Percentiles rank a stretch among this genome's conserved stretches.
phyloP scores from a whole-genome alignment of 2,113 vertebrate species.

The Pao palembangensis region DNA sequence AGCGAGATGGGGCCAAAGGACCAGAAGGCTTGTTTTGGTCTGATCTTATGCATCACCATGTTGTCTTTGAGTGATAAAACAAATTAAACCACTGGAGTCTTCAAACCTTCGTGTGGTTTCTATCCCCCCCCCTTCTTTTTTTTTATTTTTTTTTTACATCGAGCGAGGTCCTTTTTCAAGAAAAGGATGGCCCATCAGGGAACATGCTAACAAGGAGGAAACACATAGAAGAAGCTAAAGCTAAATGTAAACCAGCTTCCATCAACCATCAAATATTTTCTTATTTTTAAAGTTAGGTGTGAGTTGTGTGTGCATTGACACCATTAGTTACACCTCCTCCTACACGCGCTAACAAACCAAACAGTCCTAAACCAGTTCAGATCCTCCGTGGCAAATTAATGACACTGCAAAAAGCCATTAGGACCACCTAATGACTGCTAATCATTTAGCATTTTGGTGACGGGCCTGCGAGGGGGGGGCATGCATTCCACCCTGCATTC shows the following conservation, averaged over 20 bases:
- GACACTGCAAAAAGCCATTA: background rate
- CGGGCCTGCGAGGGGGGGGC: background rate
- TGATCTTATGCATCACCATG: constrained; percentile 10
- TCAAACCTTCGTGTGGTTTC: background rate
- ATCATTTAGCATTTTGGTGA: constrained; percentile 3
- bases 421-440: background rate
- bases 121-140: too few species aligned
- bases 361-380: background rate
- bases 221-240: too few species aligned
- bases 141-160: background rate
- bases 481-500: constrained; percentile 14
- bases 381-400: background rate
- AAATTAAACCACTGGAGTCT: background rate
- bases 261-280: background rate
- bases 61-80: constrained; percentile 15
- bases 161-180: too few species aligned
- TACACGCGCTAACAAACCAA: background rate
- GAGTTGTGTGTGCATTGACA: background rate
- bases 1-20: constrained; percentile 23
- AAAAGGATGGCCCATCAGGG: too few species aligned
- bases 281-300: background rate
- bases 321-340: background rate
- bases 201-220: too few species aligned
- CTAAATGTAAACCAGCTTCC: too few species aligned
- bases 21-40: constrained; percentile 26